These are phyloP conservation scores for Tachina fera DNA, from an alignment of 2,888 invertebrate species.

Conservation along the genomic window DNA sequence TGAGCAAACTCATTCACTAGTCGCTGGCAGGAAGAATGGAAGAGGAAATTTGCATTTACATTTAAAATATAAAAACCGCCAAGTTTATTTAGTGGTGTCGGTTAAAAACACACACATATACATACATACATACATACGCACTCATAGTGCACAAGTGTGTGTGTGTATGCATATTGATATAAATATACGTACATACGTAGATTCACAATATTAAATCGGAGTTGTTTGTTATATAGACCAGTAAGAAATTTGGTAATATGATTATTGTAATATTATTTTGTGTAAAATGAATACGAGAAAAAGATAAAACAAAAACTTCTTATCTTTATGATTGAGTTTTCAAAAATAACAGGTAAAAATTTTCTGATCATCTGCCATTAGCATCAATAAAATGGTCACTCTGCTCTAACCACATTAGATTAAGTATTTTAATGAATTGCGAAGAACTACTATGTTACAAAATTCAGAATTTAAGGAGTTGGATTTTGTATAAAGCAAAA, in stretches of 20 bases:
- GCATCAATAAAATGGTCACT: no score
- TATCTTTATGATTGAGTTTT: not conserved
- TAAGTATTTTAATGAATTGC: no score
- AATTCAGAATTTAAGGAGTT: no score
- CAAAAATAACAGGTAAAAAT: no score
- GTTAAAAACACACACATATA: slow-evolving; percentile 29
- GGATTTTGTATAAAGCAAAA: no score
- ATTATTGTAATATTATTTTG: no score
- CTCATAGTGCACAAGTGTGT: not conserved
- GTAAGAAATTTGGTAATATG: slow-evolving; percentile 26
- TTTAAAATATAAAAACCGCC: slow-evolving; percentile 66
- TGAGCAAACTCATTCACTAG: not conserved
- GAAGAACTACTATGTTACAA: no score
- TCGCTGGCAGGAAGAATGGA: slow-evolving; percentile 10
- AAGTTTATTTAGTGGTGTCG: slow-evolving; percentile 60
- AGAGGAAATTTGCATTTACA: slow-evolving; percentile 69
- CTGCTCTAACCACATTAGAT: no score
- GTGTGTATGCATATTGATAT: not conserved
- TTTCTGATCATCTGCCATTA: no score
- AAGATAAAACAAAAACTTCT: not conserved
- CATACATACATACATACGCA: not conserved
- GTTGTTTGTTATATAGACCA: not conserved
- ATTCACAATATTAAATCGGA: slow-evolving; percentile 4
- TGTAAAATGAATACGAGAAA: no score
- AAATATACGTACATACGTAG: not conserved